Conservation (phyloP, 2,113 vertebrate genomes). For the Hassar affinis region DNA sequence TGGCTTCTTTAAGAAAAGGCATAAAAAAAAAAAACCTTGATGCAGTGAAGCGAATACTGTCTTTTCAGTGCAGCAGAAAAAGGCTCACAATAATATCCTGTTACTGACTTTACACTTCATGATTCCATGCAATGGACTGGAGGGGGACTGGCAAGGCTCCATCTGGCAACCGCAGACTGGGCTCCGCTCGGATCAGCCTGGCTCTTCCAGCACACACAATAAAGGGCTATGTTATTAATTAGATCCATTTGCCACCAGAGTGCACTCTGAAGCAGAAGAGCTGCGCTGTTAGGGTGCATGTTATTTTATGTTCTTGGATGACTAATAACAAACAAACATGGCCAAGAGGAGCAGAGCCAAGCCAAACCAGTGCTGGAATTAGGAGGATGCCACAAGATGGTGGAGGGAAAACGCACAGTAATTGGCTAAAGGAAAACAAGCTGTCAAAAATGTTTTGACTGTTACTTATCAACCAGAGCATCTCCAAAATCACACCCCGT, state of each 20-base stretch:
- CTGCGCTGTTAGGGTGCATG: constrained; percentile 49
- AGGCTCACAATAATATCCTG: constrained; percentile 71
- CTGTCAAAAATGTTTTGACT: constrained; percentile 55
- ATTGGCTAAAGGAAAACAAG: constrained; percentile 59
- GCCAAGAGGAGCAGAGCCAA: constrained; percentile 49
- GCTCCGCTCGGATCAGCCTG: constrained; percentile 45
- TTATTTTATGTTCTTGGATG: constrained; percentile 58
- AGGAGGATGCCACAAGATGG: constrained; percentile 51
- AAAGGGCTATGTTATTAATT: constrained; percentile 65
- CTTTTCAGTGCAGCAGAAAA: constrained; percentile 67
- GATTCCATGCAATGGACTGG: constrained; percentile 64
- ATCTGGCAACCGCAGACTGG: constrained; percentile 56
- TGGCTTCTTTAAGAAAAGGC: constrained; percentile 52
- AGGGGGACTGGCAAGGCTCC: constrained; percentile 57
- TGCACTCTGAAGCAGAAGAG: constrained; percentile 48
- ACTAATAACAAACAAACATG: constrained; percentile 66
- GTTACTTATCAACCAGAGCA: constrained; percentile 49
- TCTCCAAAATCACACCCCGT: constrained; percentile 21
- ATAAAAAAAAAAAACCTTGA: constrained; percentile 43
- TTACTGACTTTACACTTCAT: constrained; percentile 71
- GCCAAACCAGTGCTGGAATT: constrained; percentile 53
- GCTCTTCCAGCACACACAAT: constrained; percentile 59
- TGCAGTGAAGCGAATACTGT: constrained; percentile 50
- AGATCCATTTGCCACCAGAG: constrained; percentile 68
- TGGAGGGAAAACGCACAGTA: constrained; percentile 49